Evolutionary conservation across 2,888 invertebrate species (phyloP).

Genomic region (Diadromus collaris): DNA sequence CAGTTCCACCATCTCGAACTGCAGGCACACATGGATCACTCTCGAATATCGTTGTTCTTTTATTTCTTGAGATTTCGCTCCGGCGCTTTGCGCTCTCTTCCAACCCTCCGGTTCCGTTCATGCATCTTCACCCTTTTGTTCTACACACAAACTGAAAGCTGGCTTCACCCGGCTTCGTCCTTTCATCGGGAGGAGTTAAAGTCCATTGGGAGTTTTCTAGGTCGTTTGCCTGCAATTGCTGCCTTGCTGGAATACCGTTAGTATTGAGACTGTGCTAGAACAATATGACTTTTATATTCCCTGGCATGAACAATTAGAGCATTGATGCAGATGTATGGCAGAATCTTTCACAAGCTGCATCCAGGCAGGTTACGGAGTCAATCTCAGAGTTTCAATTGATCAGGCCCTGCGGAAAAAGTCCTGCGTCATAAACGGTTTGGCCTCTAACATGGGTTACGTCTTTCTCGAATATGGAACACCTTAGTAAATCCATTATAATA

Average conservation of each 20-base stretch:
- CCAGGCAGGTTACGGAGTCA: not conserved
- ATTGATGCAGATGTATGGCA: not conserved
- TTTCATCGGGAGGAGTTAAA: conserved; percentile 5
- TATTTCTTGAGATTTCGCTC: conserved; percentile 4
- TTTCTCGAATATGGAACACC: not conserved
- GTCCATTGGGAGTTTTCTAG: not conserved
- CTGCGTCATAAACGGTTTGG: too few species aligned
- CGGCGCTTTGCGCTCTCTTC: conserved; percentile 12
- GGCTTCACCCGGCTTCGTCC: not conserved
- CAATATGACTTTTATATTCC: not conserved
- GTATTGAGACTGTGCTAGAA: not conserved
- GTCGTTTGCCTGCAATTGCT: not conserved
- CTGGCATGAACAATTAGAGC: not conserved
- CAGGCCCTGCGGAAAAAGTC: not conserved
- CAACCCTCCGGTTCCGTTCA: not conserved
- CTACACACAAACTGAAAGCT: not conserved
- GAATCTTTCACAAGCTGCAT: not conserved
- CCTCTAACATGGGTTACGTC: not conserved
- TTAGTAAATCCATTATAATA: not conserved
- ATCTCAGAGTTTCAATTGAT: not conserved
- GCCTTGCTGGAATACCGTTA: not conserved
- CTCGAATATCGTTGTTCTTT: conserved; percentile 18
- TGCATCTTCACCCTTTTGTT: conserved; percentile 2
- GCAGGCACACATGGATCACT: conserved; percentile 12
- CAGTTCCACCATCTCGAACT: conserved; percentile 20